A percentile compares a stretch with the other conserved stretches of the same genome.
phyloP scores from a whole-genome alignment of 1,140 invertebrate genomes.

The Bombus fervidus region DNA sequence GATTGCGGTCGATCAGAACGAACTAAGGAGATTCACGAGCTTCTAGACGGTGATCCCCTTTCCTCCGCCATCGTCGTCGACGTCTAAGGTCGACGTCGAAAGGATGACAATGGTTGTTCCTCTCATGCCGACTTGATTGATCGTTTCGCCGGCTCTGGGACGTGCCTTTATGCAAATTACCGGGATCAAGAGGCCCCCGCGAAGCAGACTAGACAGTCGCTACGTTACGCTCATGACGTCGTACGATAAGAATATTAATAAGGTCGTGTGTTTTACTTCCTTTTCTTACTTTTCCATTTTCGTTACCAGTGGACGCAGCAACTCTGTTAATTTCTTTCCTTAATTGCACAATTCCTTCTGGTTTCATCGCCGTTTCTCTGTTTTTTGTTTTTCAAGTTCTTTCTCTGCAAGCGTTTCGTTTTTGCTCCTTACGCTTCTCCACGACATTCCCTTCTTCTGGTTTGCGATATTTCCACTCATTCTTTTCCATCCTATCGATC shows the following conservation, averaged over 20 bases:
- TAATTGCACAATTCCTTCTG: not conserved
- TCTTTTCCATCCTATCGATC: rapidly evolving
- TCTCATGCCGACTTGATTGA: conserved; percentile 65
- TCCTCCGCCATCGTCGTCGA: not conserved
- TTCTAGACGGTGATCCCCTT: not conserved
- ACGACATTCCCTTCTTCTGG: not conserved
- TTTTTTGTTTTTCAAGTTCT: not conserved
- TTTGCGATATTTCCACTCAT: too few species aligned
- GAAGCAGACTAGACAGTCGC: conserved; percentile 42
- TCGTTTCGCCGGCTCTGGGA: conserved; percentile 53
- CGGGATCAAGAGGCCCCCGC: conserved; percentile 61
- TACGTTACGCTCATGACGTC: conserved; percentile 39
- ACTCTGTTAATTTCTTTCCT: not conserved
- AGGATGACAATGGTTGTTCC: conserved; percentile 43
- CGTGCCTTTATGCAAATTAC: conserved; percentile 70
- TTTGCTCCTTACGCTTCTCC: not conserved
- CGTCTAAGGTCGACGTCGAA: conserved; percentile 4
- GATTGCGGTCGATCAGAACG: conserved; percentile 38
- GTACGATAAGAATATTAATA: conserved; percentile 60
- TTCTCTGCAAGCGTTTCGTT: too few species aligned
- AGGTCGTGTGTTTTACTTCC: not conserved
- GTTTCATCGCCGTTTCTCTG: not conserved
- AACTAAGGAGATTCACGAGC: conserved; percentile 1
- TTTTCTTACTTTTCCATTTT: not conserved
- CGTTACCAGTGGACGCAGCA: not conserved